phyloP scores from a whole-genome alignment of 2,888 invertebrate genomes.

The Pediacus dermestoides region DNA sequence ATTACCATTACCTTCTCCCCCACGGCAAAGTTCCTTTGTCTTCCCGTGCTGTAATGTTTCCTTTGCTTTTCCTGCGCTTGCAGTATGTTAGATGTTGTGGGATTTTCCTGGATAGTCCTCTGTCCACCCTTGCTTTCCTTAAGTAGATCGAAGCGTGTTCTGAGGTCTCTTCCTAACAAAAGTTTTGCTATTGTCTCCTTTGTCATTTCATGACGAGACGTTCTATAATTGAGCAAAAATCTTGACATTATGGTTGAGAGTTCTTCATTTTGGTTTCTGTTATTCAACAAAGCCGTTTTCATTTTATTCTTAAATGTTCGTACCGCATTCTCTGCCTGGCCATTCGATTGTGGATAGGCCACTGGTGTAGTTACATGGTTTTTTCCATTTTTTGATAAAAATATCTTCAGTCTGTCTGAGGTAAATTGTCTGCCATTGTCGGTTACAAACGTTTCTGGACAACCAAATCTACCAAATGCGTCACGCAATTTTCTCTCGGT shows the following conservation, averaged over 20 bases:
- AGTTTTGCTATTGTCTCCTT: too few species aligned
- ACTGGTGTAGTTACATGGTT: slow-evolving; percentile 9
- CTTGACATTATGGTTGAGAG: slow-evolving; percentile 10
- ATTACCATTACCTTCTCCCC: too few species aligned
- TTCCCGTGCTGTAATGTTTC: too few species aligned
- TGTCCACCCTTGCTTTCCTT: too few species aligned
- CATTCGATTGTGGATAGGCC: slow-evolving; percentile 7
- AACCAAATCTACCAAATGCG: slow-evolving; percentile 7
- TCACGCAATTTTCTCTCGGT: slow-evolving; percentile 6
- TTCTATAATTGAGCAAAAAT: slow-evolving; percentile 11
- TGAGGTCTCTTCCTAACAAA: too few species aligned
- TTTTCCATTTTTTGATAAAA: slow-evolving; percentile 16
- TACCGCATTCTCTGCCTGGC: slow-evolving; percentile 15
- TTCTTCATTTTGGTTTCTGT: slow-evolving; percentile 9
- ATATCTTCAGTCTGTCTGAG: slow-evolving; percentile 1
- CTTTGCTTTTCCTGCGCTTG: too few species aligned
- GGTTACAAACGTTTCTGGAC: slow-evolving; percentile 10
- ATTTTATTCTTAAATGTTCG: slow-evolving; percentile 12
- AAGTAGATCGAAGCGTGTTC: too few species aligned
- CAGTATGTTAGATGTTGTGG: too few species aligned
- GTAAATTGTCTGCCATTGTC: slow-evolving; percentile 15
- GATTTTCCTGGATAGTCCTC: too few species aligned
- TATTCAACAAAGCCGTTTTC: slow-evolving; percentile 13
- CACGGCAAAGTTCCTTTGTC: too few species aligned
- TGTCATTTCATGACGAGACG: too few species aligned